These are phyloP conservation scores for Tyria jacobaeae DNA, from an alignment of 2,888 invertebrate species.

Conservation along the genomic window DNA sequence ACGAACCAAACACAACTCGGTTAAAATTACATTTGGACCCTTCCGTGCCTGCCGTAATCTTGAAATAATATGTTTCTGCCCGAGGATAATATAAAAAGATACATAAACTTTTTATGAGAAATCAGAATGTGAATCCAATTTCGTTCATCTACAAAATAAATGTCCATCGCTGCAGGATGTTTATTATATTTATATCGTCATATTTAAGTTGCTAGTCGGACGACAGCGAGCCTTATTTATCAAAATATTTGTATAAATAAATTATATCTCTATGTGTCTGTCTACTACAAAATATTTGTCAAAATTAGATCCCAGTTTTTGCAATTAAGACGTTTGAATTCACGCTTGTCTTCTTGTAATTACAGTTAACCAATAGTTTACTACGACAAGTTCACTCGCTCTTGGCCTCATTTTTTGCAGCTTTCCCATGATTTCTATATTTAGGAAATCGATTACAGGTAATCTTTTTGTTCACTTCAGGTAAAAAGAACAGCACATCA, in stretches of 20 bases:
- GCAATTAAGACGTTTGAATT: background rate
- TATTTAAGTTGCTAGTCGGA: background rate
- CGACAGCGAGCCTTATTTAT: no score
- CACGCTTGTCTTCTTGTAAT: conserved; percentile 5
- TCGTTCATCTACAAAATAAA: background rate
- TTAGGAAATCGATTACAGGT: conserved; percentile 19
- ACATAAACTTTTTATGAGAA: conserved; percentile 8
- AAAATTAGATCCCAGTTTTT: background rate
- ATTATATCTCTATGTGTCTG: no score
- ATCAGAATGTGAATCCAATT: conserved; percentile 7
- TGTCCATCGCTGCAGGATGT: background rate
- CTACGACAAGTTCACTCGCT: conserved; percentile 12
- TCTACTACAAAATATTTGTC: background rate
- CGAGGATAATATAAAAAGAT: conserved; percentile 8
- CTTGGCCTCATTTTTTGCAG: conserved; percentile 22
- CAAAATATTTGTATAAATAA: no score
- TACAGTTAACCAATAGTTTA: conserved; percentile 12
- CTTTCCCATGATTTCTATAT: conserved; percentile 22
- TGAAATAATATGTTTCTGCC: conserved; percentile 15
- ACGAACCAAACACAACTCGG: conserved; percentile 7
- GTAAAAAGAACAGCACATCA: conserved; percentile 5
- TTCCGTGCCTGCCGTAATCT: conserved; percentile 14
- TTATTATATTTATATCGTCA: background rate
- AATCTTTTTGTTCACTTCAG: conserved; percentile 4
- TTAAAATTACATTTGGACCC: conserved; percentile 19